Base-by-base conservation (phyloP, 2,797 vertebrate genomes). In the Gila robusta region DNA sequence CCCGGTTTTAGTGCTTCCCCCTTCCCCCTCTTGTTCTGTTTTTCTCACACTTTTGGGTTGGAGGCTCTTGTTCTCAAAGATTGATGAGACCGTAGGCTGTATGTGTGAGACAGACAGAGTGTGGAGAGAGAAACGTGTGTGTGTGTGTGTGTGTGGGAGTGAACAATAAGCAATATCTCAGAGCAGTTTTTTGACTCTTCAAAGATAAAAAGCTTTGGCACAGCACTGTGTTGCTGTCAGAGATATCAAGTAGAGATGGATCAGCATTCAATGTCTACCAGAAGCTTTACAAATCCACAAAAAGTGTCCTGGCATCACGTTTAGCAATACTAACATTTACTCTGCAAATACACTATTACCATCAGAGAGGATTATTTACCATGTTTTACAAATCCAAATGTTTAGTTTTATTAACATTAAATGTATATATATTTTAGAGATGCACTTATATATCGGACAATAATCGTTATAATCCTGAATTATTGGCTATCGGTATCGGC, bases 41-140 rank as follows among this genome's bases (percentile, higher is more conserved):
- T 76, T 74, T 85, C 47, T 80, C 82, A 79, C 83, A 70, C 79
- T 82, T 66, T 81, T 86, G 23, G 28, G 54, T 66, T 59, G 39
- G 73, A 67, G 66, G 52, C 70, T 69, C 49, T 56, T 69, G 39
- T 72, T 82, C 44, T 84, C 56, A 79, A 72, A 85, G 76, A 76
- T 70, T 73, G 83, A 81, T 84, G 79, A 84, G 59, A 67, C 81
- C 9, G 81, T 64, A 83, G 86, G 76, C 67, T 84, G 26, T 56
- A 80, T 66, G 73, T 67, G 82, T 41, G 83, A 84, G 73, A 84
- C 64, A 77, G 73, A 39, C 62, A 39, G 83, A n/a, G 77, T 2
- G 2, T 62, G 74, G 52, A 37, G 47, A 35, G 47, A 35, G 49
- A 77, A 26, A 49, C 1, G 41, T 26, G 41, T 37, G 17, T 41